Evolutionary conservation across 1,140 invertebrate species (phyloP).

Genomic region (Parapsyche elsis): DNA sequence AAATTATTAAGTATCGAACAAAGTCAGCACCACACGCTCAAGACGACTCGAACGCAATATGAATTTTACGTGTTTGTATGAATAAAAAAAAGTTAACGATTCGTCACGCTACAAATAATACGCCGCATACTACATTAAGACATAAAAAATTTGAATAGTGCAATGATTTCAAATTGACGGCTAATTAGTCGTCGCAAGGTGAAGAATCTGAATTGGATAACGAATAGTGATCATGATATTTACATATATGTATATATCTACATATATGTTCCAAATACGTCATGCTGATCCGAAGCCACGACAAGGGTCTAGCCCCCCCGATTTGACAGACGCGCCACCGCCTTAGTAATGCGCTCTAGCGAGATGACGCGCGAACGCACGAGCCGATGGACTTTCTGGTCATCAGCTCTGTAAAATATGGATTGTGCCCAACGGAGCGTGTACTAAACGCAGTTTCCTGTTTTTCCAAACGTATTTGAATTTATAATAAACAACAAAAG

Average conservation of each 20-base stretch:
- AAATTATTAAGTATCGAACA: too few species aligned
- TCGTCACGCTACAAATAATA: background rate
- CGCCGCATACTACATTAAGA: background rate
- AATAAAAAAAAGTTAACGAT: background rate
- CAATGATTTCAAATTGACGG: background rate
- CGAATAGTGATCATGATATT: too few species aligned
- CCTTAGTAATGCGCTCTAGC: background rate
- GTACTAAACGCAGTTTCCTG: conserved; percentile 52
- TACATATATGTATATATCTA: background rate
- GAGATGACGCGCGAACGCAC: conserved; percentile 22
- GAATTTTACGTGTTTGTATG: background rate
- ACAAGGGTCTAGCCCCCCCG: too few species aligned
- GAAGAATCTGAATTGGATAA: background rate
- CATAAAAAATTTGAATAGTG: background rate
- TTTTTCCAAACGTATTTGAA: conserved; percentile 51
- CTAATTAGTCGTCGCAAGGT: background rate
- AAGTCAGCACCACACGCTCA: too few species aligned
- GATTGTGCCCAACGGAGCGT: conserved; percentile 49
- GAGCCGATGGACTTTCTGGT: conserved; percentile 45
- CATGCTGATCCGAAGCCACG: too few species aligned
- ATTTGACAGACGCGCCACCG: too few species aligned
- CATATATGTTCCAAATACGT: background rate
- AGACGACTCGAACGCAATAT: too few species aligned
- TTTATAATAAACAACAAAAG: conserved; percentile 34
- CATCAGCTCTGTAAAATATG: conserved; percentile 52